phyloP scores from a whole-genome alignment of 2,113 vertebrate genomes.

The Cichladusa arquata region DNA sequence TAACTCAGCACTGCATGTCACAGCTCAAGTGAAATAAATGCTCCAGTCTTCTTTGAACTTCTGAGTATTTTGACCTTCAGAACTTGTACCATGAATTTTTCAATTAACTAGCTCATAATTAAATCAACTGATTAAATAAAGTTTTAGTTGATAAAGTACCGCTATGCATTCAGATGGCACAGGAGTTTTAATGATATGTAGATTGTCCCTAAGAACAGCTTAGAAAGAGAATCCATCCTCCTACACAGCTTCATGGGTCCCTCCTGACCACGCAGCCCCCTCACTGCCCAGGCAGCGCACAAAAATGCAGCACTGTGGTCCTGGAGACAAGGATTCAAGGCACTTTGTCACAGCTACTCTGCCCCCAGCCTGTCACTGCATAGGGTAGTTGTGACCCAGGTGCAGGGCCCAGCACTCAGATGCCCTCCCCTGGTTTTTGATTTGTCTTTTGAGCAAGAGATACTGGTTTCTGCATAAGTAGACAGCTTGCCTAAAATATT shows the following conservation, averaged over 20 bases:
- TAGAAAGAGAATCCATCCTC: background rate
- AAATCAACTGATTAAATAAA: conserved; percentile 73
- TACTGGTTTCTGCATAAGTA: background rate
- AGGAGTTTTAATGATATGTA: conserved; percentile 63
- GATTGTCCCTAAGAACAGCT: conserved; percentile 49
- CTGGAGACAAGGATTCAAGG: background rate
- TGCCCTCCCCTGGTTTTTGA: background rate
- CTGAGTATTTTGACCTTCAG: conserved; percentile 67
- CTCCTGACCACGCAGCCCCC: background rate
- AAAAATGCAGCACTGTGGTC: background rate
- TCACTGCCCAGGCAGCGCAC: background rate
- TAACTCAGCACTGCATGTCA: background rate
- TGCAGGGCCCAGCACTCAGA: background rate
- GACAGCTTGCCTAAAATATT: background rate
- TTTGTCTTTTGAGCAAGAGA: background rate
- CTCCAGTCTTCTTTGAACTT: conserved; percentile 47
- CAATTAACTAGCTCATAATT: conserved; percentile 72
- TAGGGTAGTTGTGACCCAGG: background rate
- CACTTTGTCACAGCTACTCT: background rate
- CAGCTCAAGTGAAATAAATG: background rate
- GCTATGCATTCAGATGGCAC: conserved; percentile 54
- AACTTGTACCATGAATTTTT: conserved; percentile 68
- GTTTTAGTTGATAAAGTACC: conserved; percentile 68
- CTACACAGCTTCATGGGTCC: background rate
- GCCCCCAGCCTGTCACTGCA: background rate